Conservation (phyloP, 2,113 vertebrate genomes). For the Plecturocebus donacophilus region DNA sequence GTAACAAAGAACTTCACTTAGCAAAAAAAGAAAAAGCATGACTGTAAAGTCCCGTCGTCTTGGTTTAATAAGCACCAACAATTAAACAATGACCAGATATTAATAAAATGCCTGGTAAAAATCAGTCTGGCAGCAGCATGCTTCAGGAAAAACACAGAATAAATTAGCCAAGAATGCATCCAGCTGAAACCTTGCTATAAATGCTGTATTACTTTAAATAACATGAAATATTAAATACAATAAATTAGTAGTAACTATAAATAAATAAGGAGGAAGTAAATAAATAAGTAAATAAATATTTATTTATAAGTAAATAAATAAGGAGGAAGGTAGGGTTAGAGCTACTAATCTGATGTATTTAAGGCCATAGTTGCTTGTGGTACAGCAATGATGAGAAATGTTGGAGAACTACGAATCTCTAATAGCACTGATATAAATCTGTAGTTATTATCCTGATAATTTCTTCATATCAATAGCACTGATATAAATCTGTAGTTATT, state of each 20-base stretch:
- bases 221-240: neutral
- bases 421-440: neutral
- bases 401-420: neutral
- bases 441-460: neutral
- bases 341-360: neutral
- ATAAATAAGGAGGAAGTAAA: too few species aligned
- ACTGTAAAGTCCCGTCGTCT: neutral
- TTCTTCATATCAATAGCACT: neutral
- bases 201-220: constrained; percentile 11
- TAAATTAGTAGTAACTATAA: neutral
- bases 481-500: neutral
- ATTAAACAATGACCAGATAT: neutral
- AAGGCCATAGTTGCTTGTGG: neutral
- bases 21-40: neutral
- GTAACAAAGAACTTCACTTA: neutral
- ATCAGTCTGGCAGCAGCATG: neutral
- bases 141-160: neutral
- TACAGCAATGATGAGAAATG: neutral
- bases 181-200: neutral
- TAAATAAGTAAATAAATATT: too few species aligned
- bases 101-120: neutral
- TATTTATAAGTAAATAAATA: too few species aligned
- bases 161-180: neutral
- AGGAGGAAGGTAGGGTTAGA: neutral
- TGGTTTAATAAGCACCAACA: neutral